Evolutionary conservation across 2,113 vertebrate species (phyloP).

Genomic region (Ctenodactylus gundi): DNA sequence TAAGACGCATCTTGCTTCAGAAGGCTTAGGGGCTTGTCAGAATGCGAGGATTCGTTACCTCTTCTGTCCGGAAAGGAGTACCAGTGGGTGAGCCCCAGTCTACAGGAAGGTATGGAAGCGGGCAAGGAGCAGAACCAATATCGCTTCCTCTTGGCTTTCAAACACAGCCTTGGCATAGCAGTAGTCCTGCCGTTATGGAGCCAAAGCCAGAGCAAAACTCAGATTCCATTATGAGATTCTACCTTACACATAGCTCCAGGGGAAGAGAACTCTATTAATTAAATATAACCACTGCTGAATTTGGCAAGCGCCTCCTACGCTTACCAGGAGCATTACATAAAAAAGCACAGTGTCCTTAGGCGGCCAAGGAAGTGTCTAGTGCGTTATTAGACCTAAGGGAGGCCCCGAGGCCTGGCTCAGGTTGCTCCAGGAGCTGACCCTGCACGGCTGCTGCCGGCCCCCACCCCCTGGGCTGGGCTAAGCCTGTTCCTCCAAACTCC

Average conservation of each 20-base stretch:
- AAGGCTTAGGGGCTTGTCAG: not conserved
- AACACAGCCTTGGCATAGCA: not conserved
- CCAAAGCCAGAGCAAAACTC: not conserved
- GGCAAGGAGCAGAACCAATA: not conserved
- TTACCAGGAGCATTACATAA: not conserved
- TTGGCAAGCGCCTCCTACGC: not conserved
- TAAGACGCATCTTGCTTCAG: not conserved
- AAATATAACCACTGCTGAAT: constrained; percentile 40
- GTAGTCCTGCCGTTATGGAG: not conserved
- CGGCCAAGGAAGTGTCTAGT: not conserved
- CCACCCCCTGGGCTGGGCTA: not conserved
- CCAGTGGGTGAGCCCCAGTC: not conserved
- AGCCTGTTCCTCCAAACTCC: not conserved
- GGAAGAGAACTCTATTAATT: constrained; percentile 33
- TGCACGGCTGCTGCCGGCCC: not conserved
- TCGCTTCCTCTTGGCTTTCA: not conserved
- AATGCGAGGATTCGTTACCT: not conserved
- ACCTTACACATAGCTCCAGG: not conserved
- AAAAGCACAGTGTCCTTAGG: not conserved
- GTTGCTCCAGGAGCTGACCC: not conserved
- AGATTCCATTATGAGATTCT: not conserved
- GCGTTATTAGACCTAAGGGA: rapidly evolving
- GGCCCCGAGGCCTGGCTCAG: not conserved
- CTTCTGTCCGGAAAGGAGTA: rapidly evolving
- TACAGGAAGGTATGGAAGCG: not conserved